Percentiles rank a stretch among this genome's conserved stretches.
phyloP scores from a whole-genome alignment of 2,888 invertebrate genomes.

The Endomychus coccineus region DNA sequence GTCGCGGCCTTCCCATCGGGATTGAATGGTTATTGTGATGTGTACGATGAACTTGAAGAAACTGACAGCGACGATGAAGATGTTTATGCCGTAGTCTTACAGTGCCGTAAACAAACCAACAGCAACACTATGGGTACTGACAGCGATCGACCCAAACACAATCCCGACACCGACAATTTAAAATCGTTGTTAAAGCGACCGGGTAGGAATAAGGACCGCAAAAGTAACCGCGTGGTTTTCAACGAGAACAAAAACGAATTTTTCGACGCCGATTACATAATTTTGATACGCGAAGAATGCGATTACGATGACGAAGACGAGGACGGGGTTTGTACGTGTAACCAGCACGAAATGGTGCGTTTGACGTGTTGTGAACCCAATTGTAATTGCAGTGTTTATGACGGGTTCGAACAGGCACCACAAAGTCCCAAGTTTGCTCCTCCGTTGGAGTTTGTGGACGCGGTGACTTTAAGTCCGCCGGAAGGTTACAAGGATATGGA shows the following conservation, averaged over 20 bases:
- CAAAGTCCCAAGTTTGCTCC: conserved; percentile 58
- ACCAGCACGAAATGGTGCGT: conserved; percentile 59
- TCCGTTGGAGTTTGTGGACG: conserved; percentile 66
- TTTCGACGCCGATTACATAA: conserved; percentile 88
- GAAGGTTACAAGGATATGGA: conserved; percentile 88
- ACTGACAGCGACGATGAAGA: conserved; percentile 28
- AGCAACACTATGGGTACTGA: conserved; percentile 41
- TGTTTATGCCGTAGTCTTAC: conserved; percentile 22
- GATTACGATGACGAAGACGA: conserved; percentile 74
- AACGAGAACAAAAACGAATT: conserved; percentile 86
- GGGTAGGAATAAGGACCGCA: conserved; percentile 54
- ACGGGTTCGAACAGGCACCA: conserved; percentile 36
- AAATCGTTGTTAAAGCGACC: conserved; percentile 72
- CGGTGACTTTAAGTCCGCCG: conserved; percentile 81
- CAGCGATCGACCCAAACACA: conserved; percentile 43
- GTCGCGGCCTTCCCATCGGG: conserved; percentile 29
- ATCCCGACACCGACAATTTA: conserved; percentile 56
- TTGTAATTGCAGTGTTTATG: conserved; percentile 46
- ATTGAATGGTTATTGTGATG: conserved; percentile 30
- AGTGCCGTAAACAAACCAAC: conserved; percentile 18
- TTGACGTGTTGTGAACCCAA: conserved; percentile 61
- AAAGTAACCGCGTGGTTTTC: conserved; percentile 76
- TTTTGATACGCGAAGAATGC: conserved; percentile 81
- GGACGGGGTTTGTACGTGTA: conserved; percentile 63
- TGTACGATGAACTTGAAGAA: conserved; percentile 41